Evolutionary conservation across 2,797 vertebrate species (phyloP).

Genomic region (Melanotaenia nigrans): DNA sequence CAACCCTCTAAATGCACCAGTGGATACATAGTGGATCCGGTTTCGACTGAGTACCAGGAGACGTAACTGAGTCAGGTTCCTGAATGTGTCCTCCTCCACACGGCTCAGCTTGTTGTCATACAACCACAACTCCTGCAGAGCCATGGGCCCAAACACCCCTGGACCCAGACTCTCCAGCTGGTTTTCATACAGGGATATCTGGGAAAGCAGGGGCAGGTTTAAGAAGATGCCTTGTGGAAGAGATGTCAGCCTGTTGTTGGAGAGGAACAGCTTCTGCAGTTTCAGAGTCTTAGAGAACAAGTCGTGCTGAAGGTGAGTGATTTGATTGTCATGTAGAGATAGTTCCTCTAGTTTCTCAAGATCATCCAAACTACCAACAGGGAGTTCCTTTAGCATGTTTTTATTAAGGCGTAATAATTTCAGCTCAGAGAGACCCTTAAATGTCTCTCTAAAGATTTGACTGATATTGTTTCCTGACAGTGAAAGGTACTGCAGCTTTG

Average conservation of each 20-base stretch:
- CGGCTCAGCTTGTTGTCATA: conserved; percentile 88
- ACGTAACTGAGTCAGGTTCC: conserved; percentile 85
- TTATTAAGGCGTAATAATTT: conserved; percentile 85
- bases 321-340: conserved; percentile 88
- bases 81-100: conserved; percentile 84
- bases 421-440: conserved; percentile 84
- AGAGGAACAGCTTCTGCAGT: conserved; percentile 89
- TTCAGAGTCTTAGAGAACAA: conserved; percentile 85
- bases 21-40: conserved; percentile 81
- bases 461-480: conserved; percentile 87
- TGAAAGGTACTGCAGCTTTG: conserved; percentile 80
- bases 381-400: conserved; percentile 86
- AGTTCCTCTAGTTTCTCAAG: conserved; percentile 87
- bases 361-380: conserved; percentile 80
- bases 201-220: conserved; percentile 81
- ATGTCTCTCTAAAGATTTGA: conserved; percentile 76
- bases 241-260: conserved; percentile 85
- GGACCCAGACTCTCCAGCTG: conserved; percentile 82
- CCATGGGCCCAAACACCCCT: conserved; percentile 86
- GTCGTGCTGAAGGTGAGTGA: conserved; percentile 80
- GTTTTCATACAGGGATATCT: conserved; percentile 90
- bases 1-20: conserved; percentile 85
- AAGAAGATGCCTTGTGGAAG: conserved; percentile 88
- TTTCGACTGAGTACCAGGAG: conserved; percentile 92
- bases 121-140: conserved; percentile 89